Conservation (phyloP, 2,888 invertebrate genomes). For the Diloba caeruleocephala region DNA sequence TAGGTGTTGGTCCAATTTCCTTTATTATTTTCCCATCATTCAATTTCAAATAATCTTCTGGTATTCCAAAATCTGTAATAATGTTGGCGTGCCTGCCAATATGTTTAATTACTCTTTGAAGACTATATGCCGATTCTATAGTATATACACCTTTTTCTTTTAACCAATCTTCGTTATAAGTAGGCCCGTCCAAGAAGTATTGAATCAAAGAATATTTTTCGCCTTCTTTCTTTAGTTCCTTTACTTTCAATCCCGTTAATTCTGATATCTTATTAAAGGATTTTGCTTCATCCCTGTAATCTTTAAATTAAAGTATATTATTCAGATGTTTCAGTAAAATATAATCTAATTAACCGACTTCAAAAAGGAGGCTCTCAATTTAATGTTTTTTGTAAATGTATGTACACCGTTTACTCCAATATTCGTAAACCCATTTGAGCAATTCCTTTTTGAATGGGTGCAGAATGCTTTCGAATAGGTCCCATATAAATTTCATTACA, state of each 20-base stretch:
- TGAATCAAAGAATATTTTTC: constrained; percentile 73
- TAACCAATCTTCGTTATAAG: constrained; percentile 68
- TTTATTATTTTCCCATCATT: constrained; percentile 56
- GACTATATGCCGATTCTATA: constrained; percentile 68
- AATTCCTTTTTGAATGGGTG: too few species aligned
- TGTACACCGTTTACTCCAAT: too few species aligned
- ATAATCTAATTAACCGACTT: neutral
- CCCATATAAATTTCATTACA: too few species aligned
- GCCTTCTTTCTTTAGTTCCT: constrained; percentile 68
- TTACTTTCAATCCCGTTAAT: constrained; percentile 75
- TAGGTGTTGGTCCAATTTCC: constrained; percentile 65
- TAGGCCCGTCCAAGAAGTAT: constrained; percentile 73
- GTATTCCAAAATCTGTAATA: constrained; percentile 50
- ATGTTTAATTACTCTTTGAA: constrained; percentile 71
- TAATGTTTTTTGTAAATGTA: too few species aligned
- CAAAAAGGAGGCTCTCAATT: too few species aligned
- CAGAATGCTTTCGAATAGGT: too few species aligned
- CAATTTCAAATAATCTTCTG: constrained; percentile 51
- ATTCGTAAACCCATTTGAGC: too few species aligned
- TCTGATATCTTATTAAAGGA: constrained; percentile 73
- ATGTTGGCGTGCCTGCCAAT: constrained; percentile 65
- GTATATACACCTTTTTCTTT: constrained; percentile 67
- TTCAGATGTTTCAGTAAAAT: neutral
- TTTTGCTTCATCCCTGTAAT: constrained; percentile 68
- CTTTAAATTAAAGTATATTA: constrained; percentile 51